phyloP scores from a whole-genome alignment of 2,797 vertebrate species.

The Scyliorhinus canicula region DNA sequence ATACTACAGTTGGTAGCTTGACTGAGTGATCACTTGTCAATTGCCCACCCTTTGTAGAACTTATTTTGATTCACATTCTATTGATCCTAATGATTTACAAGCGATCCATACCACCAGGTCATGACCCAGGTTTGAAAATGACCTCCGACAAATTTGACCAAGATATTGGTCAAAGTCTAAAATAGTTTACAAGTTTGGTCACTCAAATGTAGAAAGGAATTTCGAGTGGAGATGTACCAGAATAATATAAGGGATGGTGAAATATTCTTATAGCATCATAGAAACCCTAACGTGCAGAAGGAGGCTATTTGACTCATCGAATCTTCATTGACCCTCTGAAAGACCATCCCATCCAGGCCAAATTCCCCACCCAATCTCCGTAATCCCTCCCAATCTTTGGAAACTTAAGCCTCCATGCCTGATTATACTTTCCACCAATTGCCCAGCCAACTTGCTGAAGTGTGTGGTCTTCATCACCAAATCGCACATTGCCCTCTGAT shows the following conservation, averaged over 20 bases:
- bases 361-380: too few relatives aligned
- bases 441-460: too few relatives aligned
- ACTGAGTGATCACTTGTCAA: background rate
- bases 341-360: too few relatives aligned
- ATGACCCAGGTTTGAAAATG: background rate
- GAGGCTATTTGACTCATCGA: too few relatives aligned
- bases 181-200: background rate
- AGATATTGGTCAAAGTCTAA: background rate
- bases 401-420: too few relatives aligned
- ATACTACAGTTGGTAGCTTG: background rate
- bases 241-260: background rate
- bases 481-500: too few relatives aligned
- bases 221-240: background rate
- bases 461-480: too few relatives aligned
- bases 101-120: background rate
- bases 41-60: background rate
- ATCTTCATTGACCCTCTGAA: too few relatives aligned
- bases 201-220: background rate
- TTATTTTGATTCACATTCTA: background rate
- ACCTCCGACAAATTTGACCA: background rate
- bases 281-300: too few relatives aligned
- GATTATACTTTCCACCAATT: too few relatives aligned
- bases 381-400: too few relatives aligned
- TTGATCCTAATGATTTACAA: background rate
- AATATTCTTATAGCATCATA: background rate